Conservation (phyloP, 2,797 vertebrate genomes). For the Sebastes vulpes region DNA sequence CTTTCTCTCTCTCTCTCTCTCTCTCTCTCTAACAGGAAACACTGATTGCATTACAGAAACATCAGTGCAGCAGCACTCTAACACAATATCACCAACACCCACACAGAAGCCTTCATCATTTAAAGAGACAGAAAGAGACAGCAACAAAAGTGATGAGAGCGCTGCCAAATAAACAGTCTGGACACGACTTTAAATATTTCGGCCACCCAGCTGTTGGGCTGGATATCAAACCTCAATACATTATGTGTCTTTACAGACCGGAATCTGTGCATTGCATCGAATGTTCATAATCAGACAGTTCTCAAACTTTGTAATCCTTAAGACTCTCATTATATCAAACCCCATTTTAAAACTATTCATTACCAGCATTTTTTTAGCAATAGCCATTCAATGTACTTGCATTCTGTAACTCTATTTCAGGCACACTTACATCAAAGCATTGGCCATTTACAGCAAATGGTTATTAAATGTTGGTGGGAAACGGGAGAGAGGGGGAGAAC, state of each 20-base stretch:
- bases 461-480: not conserved
- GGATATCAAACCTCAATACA: too few species aligned
- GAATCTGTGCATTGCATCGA: not conserved
- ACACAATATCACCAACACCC: slow-evolving; percentile 73
- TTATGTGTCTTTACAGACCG: too few species aligned
- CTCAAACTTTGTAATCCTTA: not conserved
- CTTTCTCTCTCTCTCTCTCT: slow-evolving; percentile 26
- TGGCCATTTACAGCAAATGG: not conserved
- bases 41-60: slow-evolving; percentile 85
- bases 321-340: not conserved
- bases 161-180: not conserved
- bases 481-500: not conserved
- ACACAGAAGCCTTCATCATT: slow-evolving; percentile 72
- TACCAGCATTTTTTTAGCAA: not conserved
- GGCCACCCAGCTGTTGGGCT: too few species aligned
- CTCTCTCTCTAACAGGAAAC: slow-evolving; percentile 74
- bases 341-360: not conserved
- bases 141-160: not conserved
- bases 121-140: slow-evolving; percentile 79
- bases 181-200: not conserved
- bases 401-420: not conserved
- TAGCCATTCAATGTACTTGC: not conserved
- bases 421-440: not conserved
- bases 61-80: slow-evolving; percentile 78
- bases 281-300: not conserved